Base-by-base conservation (phyloP, 2,797 vertebrate species). In the Enteromius fasciolatus region DNA sequence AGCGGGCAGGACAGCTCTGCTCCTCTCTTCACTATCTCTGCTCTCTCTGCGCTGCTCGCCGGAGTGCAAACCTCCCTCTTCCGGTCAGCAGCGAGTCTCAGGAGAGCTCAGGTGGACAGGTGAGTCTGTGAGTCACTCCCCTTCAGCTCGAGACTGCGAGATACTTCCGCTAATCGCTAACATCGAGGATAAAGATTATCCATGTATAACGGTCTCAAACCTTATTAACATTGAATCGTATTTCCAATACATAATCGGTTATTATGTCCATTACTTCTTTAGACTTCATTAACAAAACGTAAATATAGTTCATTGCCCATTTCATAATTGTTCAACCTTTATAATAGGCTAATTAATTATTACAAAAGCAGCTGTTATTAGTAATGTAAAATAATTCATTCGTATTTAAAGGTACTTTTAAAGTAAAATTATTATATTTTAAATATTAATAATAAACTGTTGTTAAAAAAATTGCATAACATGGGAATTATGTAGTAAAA, bases 21-120 rank as follows among this genome's bases (percentile, higher is more conserved):
- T 75, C 64, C 23, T 80, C 52, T 25, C 80, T n/a, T 80, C 52
- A n/a, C 80, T n/a, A 57, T 66, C 76, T 80, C 64, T 67, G 36
- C 54, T 52, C 72, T 76, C n/a, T 85, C 54, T 64, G 67, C 52
- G 28, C 77, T 76, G 70, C 50, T 69, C 46, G 68, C 63, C 69
- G 28, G 44, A 44, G 50, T 68, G 74, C 52, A 84, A 82, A 81
- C 61, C 86, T 69, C 68, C 82, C 80, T 57, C 80, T 88, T 88
- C 87, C 87, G 83, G 87, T 86, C 85, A 84, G 73, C 20, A 28
- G 50, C n/a, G 69, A 10, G 12, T 46, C 44, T 61, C 64, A 57
- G 52, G 74, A 74, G 39, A 85, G 72, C 28, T 20, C 76, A 78
- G 76, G 61, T 78, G 50, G 17, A 61, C 69, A 81, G 79, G 80